These are phyloP conservation scores for Diorhabda carinulata DNA, from an alignment of 1,140 invertebrate species.

Conservation along the genomic window DNA sequence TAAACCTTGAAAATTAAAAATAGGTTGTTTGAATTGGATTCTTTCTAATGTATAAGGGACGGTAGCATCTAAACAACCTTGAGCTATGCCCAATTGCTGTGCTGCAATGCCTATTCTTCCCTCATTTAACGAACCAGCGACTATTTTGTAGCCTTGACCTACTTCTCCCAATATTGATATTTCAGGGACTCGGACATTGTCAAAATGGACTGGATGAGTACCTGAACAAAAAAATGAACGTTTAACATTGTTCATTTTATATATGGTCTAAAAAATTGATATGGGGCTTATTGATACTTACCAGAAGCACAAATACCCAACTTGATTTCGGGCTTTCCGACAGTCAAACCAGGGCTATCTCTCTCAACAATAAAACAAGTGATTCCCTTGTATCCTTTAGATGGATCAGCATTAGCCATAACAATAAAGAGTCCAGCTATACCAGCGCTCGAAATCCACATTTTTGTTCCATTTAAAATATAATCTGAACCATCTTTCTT, in stretches of 20 bases:
- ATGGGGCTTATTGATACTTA: not conserved
- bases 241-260: too few species aligned
- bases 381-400: conserved; percentile 78
- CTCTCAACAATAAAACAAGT: conserved; percentile 94
- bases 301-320: conserved; percentile 79
- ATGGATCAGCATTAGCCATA: conserved; percentile 84
- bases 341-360: conserved; percentile 78
- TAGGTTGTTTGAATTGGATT: conserved; percentile 85
- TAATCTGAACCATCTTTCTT: conserved; percentile 79
- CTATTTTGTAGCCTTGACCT: conserved; percentile 92
- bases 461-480: conserved; percentile 77
- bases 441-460: conserved; percentile 96
- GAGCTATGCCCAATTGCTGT: conserved; percentile 92
- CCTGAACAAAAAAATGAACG: conserved; percentile 45
- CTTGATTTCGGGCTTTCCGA: conserved; percentile 91
- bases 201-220: conserved; percentile 90
- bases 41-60: conserved; percentile 91
- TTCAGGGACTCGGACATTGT: conserved; percentile 85
- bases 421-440: conserved; percentile 84
- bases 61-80: conserved; percentile 89
- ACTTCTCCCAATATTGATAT: conserved; percentile 76
- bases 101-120: conserved; percentile 93
- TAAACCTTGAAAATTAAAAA: conserved; percentile 91
- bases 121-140: conserved; percentile 91
- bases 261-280: too few species aligned